Evolutionary conservation across 2,888 invertebrate species (phyloP), one percentile per base, ranked within the genome.

Genomic region (Tillus elongatus): DNA sequence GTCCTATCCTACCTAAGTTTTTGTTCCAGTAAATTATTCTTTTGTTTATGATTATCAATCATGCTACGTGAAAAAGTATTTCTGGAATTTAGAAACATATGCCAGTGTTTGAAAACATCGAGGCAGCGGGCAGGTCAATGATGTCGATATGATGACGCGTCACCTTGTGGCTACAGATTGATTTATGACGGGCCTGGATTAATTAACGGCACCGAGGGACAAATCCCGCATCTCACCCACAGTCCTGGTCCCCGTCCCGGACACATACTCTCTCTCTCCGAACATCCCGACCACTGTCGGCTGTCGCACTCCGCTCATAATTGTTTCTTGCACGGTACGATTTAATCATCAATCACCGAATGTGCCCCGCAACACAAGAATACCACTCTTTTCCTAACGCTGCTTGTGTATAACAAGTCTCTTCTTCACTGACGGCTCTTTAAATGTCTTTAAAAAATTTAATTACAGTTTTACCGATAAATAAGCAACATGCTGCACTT

Each of bases 91-190:
- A 19, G 39, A 44, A 52, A 53, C 53, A 55, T 47, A 46, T 54
- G 52, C 51, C 48, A 38, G 45, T 42, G 47, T 45, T 51, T 46
- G 44, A 55, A 56, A 55, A 54, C 50, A 53, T 50, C 51, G 47
- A 46, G 52, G 53, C 54, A 52, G n/a, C n/a, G 56, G 57, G 54
- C 58, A 57, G 59, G 61, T 64, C 64, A 64, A 63, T 63, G 62
- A 64, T 63, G 63, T 62, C 64, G 58, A 64, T 64, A 64, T 64
- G 62, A 64, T 64, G 63, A 59, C 61, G 61, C 63, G 63, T 62
- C 64, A 64, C 63, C 64, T 64, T 64, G 64, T 60, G 61, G 24
- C 13, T 29, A 29, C 29, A 29, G 29, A 29, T 29, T 63, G 63
- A 63, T 63, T 63, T 63, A 63, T 62, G 62, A 56, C 57, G 54